Conservation (phyloP, 2,113 vertebrate species). For the Dolichallabes microphthalmus region DNA sequence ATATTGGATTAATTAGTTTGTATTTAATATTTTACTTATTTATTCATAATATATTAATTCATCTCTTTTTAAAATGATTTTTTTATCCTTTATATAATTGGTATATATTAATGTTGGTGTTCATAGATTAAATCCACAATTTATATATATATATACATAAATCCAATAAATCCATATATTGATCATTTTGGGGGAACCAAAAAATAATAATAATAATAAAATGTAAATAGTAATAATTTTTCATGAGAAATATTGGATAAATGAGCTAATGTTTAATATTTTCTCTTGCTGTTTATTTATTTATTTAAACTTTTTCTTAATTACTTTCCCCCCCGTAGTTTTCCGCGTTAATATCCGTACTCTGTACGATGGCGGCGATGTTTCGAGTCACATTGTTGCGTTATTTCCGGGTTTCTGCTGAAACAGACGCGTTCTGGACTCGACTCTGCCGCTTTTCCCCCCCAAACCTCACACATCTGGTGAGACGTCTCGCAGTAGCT, state of each 20-base stretch:
- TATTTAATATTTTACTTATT: background rate
- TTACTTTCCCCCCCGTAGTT: too few relatives aligned
- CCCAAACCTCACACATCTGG: constrained; percentile 48
- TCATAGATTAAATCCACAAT: too few relatives aligned
- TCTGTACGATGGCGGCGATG: background rate
- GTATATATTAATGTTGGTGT: too few relatives aligned
- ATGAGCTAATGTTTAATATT: background rate
- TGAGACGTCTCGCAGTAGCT: constrained; percentile 47
- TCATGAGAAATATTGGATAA: background rate
- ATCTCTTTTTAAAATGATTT: too few relatives aligned
- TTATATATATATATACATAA: too few relatives aligned
- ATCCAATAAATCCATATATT: too few relatives aligned
- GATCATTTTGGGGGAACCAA: too few relatives aligned
- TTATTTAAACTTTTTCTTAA: too few relatives aligned
- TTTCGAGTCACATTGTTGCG: too few relatives aligned
- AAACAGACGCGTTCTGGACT: background rate
- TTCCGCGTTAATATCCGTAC: background rate
- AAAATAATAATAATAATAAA: background rate
- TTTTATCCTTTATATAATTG: too few relatives aligned
- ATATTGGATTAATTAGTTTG: background rate
- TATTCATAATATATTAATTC: too few relatives aligned
- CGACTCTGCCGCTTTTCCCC: background rate
- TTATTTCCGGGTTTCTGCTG: background rate
- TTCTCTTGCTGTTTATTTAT: background rate
- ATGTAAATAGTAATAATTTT: too few relatives aligned